Evolutionary conservation across 2,797 vertebrate genomes (phyloP).

Genomic region (Echiichthys vipera): DNA sequence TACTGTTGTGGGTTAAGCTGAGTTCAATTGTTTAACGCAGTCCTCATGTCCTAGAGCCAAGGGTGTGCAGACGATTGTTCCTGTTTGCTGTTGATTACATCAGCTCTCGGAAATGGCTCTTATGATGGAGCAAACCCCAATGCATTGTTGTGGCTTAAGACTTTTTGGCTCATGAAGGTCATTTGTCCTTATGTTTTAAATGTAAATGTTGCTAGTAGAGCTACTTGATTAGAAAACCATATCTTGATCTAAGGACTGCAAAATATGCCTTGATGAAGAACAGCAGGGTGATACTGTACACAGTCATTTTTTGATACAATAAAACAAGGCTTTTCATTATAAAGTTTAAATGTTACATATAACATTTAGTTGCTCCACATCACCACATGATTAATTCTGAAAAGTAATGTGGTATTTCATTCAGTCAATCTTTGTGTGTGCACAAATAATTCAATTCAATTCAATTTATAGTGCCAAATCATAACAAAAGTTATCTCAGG

Average conservation of each 20-base stretch:
- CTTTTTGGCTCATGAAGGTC: neutral
- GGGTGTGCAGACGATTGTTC: constrained; percentile 55
- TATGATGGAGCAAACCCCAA: constrained; percentile 44
- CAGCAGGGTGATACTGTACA: neutral
- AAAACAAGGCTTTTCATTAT: neutral
- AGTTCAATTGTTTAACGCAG: constrained; percentile 63
- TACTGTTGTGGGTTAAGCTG: constrained; percentile 66
- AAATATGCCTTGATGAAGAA: neutral
- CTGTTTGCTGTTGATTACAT: constrained; percentile 56
- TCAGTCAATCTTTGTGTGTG: too few relatives aligned
- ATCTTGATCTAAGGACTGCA: neutral
- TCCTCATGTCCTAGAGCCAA: constrained; percentile 44
- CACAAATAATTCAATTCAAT: too few relatives aligned
- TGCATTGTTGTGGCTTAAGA: neutral
- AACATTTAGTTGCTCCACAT: neutral
- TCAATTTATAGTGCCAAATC: too few relatives aligned
- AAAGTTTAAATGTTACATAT: neutral
- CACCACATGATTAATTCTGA: neutral
- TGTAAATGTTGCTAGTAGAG: neutral
- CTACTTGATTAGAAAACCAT: neutral
- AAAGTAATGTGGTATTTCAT: neutral
- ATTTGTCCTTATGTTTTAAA: neutral
- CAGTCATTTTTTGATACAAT: neutral
- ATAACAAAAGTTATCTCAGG: too few relatives aligned
- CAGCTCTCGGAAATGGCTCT: constrained; percentile 28